Conservation (phyloP, 2,113 vertebrate species). For the Semnornis frantzii region DNA sequence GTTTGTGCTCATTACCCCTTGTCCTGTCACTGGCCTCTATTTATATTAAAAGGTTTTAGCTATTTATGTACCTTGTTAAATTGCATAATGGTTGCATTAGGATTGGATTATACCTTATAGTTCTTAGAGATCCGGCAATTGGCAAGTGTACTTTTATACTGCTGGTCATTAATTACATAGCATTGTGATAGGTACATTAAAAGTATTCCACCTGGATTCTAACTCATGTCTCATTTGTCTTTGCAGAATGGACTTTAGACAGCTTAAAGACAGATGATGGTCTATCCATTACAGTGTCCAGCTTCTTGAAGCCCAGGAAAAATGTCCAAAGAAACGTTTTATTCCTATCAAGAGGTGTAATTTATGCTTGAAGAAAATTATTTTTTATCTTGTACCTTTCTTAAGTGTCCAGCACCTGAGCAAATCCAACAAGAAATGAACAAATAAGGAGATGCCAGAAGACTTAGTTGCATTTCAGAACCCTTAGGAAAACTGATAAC, state of each 20-base stretch:
- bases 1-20: no score
- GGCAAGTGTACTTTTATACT: background rate
- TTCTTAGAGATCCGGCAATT: background rate
- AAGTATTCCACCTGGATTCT: background rate
- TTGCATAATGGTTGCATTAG: background rate
- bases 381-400: background rate
- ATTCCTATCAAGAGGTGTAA: background rate
- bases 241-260: background rate
- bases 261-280: background rate
- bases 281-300: background rate
- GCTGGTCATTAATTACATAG: background rate
- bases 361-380: background rate
- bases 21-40: background rate
- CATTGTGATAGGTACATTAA: background rate
- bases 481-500: background rate
- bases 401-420: background rate
- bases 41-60: background rate
- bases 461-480: background rate
- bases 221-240: background rate
- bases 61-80: background rate
- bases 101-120: background rate
- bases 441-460: background rate
- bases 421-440: background rate
- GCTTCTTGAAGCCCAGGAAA: background rate
- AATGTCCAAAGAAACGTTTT: background rate